Conservation (phyloP, 2,797 vertebrate species). For the Mastacembelus armatus region DNA sequence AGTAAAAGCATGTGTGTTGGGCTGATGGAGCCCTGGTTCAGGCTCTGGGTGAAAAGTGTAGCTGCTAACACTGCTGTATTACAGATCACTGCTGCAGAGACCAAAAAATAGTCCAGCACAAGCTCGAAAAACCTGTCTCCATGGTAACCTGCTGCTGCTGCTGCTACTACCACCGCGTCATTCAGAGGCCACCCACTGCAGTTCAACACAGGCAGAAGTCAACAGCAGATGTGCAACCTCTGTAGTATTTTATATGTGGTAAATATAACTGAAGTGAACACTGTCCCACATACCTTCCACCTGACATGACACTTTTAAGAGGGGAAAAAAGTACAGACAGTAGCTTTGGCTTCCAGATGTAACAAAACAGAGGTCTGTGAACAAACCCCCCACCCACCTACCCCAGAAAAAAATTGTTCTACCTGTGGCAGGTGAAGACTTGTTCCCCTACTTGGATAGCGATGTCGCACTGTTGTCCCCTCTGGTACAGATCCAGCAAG, state of each 20-base stretch:
- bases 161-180: conserved; percentile 56
- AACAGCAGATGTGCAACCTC: conserved; percentile 22
- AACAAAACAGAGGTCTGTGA: neutral
- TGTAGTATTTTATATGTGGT: neutral
- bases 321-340: neutral
- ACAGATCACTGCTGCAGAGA: conserved; percentile 52
- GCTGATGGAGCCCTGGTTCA: neutral
- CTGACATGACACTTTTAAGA: neutral
- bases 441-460: conserved; percentile 89
- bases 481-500: conserved; percentile 88
- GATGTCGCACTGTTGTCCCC: conserved; percentile 88
- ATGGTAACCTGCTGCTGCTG: conserved; percentile 70
- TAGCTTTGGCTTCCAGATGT: neutral
- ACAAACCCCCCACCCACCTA: no score
- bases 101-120: conserved; percentile 10
- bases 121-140: conserved; percentile 68
- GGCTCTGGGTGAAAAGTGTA: conserved; percentile 16
- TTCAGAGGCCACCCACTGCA: conserved; percentile 40
- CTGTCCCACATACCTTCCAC: neutral
- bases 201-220: conserved; percentile 15
- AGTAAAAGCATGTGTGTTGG: neutral
- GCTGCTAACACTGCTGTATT: conserved; percentile 36
- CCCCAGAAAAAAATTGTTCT: conserved; percentile 31
- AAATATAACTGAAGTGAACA: neutral
- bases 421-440: conserved; percentile 94